Evolutionary conservation across 2,797 vertebrate species (phyloP).

Genomic region (Molossus molossus): DNA sequence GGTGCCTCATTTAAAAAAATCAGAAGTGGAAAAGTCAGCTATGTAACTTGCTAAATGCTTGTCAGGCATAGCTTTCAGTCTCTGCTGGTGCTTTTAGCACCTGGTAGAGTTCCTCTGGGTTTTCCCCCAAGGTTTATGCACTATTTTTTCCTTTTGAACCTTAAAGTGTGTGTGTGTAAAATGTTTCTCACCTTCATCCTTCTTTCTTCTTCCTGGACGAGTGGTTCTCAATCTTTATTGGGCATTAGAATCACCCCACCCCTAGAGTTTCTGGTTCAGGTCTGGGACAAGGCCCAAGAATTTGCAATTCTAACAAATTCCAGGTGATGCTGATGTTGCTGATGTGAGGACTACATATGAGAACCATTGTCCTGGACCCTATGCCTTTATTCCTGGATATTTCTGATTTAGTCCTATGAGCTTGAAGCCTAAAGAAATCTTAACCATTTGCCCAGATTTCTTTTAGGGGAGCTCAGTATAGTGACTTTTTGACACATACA

Average conservation of each 20-base stretch:
- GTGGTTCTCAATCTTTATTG: neutral
- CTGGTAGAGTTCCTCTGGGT: neutral
- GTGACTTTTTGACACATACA: neutral
- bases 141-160: slow-evolving; percentile 7
- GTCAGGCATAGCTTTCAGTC: neutral
- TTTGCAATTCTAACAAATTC: neutral
- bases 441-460: neutral
- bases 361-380: neutral
- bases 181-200: slow-evolving; percentile 30
- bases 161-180: neutral
- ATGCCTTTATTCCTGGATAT: neutral
- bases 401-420: neutral
- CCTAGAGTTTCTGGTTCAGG: neutral
- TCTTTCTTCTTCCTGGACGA: neutral
- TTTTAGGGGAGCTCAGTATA: neutral
- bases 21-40: neutral
- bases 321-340: neutral
- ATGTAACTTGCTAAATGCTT: neutral
- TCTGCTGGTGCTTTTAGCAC: neutral
- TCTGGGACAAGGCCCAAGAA: neutral
- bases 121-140: neutral
- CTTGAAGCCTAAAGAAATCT: slow-evolving; percentile 26
- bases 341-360: neutral
- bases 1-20: neutral
- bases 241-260: neutral